Conservation (phyloP, 1,140 invertebrate genomes). For the Nylanderia fulva region DNA sequence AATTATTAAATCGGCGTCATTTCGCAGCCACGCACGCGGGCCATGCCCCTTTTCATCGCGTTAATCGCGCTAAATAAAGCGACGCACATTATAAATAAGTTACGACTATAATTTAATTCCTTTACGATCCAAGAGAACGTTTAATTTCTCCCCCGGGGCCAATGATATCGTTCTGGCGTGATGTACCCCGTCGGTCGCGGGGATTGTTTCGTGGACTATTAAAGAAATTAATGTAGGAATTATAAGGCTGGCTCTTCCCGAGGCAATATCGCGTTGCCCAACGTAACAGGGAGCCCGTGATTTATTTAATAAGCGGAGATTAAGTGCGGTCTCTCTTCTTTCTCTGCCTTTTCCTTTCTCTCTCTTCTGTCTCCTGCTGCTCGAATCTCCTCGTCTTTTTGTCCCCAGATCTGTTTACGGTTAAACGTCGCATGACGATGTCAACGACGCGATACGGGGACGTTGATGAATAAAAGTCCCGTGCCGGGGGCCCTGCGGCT, state of each 20-base stretch:
- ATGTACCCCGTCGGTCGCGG: constrained; percentile 39
- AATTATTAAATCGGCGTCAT: constrained; percentile 46
- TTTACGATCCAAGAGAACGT: constrained; percentile 21
- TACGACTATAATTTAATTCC: constrained; percentile 51
- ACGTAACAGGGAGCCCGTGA: constrained; percentile 65
- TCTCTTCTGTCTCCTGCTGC: background rate
- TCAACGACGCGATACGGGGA: constrained; percentile 67
- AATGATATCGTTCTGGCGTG: constrained; percentile 46
- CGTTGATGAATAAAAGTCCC: constrained; percentile 69
- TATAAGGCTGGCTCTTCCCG: constrained; percentile 67
- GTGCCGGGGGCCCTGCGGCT: constrained; percentile 19
- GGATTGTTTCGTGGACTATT: constrained; percentile 65
- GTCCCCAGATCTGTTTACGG: constrained; percentile 68
- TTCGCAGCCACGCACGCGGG: constrained; percentile 23
- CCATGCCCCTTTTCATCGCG: constrained; percentile 54
- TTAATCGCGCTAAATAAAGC: constrained; percentile 58
- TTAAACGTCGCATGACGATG: constrained; percentile 60
- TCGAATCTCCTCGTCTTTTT: constrained; percentile 50
- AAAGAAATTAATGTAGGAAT: constrained; percentile 73
- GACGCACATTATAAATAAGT: constrained; percentile 55
- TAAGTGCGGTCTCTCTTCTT: constrained; percentile 49
- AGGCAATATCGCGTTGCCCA: constrained; percentile 50
- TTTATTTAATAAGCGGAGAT: constrained; percentile 74
- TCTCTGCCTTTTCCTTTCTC: too few species aligned
- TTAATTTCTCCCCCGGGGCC: constrained; percentile 42